These are phyloP conservation scores for Thryonomys swinderianus DNA, from an alignment of 2,113 vertebrate species.

Conservation along the genomic window DNA sequence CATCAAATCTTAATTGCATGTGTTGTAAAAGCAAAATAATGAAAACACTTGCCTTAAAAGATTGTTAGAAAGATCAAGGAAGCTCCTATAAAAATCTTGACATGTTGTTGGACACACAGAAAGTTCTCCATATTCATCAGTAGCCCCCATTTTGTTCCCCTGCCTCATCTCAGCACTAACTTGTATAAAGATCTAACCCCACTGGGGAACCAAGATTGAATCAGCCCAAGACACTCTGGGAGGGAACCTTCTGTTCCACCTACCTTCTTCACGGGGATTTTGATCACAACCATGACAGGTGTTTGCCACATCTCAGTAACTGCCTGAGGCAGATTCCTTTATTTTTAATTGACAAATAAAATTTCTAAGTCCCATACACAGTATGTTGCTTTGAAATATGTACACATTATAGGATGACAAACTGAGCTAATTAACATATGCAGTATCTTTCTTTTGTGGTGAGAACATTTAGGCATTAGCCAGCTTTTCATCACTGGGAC, in stretches of 20 bases:
- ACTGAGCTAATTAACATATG: not conserved
- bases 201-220: not conserved
- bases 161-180: not conserved
- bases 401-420: not conserved
- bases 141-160: not conserved
- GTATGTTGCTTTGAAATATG: not conserved
- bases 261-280: not conserved
- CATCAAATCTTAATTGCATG: not conserved
- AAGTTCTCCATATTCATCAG: not conserved
- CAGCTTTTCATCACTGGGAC: not conserved
- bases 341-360: not conserved
- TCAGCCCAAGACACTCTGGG: not conserved
- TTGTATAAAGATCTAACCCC: not conserved
- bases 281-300: not conserved
- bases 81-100: not conserved
- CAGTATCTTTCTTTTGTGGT: not conserved
- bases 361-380: not conserved
- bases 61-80: not conserved
- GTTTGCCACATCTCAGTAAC: not conserved
- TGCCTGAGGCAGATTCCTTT: not conserved
- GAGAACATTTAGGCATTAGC: not conserved
- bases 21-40: not conserved
- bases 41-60: not conserved
- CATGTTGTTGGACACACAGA: not conserved
- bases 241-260: not conserved